These are phyloP conservation scores for Anser cygnoides DNA, from an alignment of 2,113 vertebrate species.

Conservation along the genomic window DNA sequence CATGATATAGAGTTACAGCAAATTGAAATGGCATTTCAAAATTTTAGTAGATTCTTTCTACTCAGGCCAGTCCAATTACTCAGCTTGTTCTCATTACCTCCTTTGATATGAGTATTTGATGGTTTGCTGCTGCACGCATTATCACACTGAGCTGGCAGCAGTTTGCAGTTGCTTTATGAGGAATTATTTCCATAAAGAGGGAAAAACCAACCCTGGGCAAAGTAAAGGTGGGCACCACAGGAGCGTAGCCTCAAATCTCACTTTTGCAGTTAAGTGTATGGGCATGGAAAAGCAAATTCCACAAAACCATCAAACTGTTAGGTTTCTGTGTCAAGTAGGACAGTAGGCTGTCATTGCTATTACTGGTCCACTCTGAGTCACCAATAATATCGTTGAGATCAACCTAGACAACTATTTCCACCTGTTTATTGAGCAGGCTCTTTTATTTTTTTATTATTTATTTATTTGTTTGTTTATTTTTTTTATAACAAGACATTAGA, in stretches of 20 bases:
- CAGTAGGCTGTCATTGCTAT: not conserved
- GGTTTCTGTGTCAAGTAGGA: not conserved
- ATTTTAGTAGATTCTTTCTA: slow-evolving; percentile 18
- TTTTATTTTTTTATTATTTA: not conserved
- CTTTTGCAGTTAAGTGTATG: not conserved
- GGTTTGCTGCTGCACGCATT: not conserved
- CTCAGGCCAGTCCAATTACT: not conserved
- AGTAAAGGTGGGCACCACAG: not conserved
- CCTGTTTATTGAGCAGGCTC: not conserved
- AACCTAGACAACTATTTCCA: not conserved
- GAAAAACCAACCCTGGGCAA: not conserved
- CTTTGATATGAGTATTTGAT: slow-evolving; percentile 12
- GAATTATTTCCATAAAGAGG: not conserved
- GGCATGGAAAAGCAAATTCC: not conserved
- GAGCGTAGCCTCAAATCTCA: not conserved
- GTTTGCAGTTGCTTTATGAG: not conserved
- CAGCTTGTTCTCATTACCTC: slow-evolving; percentile 32
- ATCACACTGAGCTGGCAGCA: not conserved
- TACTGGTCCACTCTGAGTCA: not conserved
- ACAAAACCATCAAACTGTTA: not conserved
- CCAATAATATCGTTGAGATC: not conserved
- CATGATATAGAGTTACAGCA: not conserved
- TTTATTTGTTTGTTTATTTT: not conserved
- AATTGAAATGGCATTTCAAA: slow-evolving; percentile 21
- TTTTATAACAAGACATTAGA: not conserved